phyloP scores from a whole-genome alignment of 2,888 invertebrate species.

The Agriopis marginaria region DNA sequence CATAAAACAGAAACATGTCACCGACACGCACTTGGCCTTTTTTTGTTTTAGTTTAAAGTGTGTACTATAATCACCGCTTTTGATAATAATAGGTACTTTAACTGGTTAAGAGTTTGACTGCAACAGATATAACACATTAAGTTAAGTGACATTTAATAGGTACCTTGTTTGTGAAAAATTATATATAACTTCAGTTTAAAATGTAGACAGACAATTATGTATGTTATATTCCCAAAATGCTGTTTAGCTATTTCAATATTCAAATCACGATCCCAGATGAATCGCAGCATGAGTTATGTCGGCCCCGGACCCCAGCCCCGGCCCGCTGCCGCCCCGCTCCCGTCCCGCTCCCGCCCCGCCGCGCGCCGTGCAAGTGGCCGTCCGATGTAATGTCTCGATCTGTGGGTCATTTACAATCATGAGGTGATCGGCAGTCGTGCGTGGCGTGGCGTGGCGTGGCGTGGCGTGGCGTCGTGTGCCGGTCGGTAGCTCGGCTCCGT shows the following conservation, averaged over 20 bases:
- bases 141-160: too few species aligned
- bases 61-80: too few species aligned
- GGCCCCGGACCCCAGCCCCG: not conserved
- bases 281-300: slow-evolving; percentile 10
- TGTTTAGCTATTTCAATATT: slow-evolving; percentile 15
- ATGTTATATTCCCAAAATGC: slow-evolving; percentile 7
- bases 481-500: not conserved
- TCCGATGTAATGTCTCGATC: slow-evolving; percentile 6
- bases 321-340: not conserved
- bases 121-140: too few species aligned
- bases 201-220: not conserved
- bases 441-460: not conserved
- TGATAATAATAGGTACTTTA: too few species aligned
- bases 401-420: slow-evolving; percentile 1
- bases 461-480: not conserved
- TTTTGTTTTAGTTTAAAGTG: too few species aligned
- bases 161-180: too few species aligned
- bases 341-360: not conserved
- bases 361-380: not conserved
- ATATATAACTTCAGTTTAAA: not conserved
- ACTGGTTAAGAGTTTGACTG: too few species aligned
- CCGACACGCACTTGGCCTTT: too few species aligned
- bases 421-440: not conserved
- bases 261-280: slow-evolving; percentile 15
- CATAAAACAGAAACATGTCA: too few species aligned